Base-by-base conservation (phyloP, 2,113 vertebrate species). In the Mesitornis unicolor region DNA sequence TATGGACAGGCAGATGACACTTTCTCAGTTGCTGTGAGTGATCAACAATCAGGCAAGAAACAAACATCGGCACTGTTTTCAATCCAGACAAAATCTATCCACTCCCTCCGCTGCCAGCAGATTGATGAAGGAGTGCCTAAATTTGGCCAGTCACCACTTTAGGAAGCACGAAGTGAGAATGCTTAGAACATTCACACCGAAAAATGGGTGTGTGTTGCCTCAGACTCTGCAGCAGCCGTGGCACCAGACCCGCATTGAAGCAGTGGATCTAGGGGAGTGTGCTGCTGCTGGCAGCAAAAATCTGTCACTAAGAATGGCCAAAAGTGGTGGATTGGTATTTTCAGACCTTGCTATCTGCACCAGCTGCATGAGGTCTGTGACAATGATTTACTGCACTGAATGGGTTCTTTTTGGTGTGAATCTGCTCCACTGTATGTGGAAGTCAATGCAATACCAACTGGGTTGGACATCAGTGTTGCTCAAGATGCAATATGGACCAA, bases 391-490 rank as follows among this genome's bases (percentile, higher is more conserved):
- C 20, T 69, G n/a, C 31, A 42, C 28, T 14, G 28, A 16, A 14
- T 2, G 7, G n/a, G 16, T 29, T 42, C 25, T 85, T 45, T 35
- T 13, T 61, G 25, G 25, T 57, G 64, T 26, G 25, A 40, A 61
- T 45, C 11, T 36, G 25, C 63, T 35, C 21, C 13, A 2, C 12
- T 28, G 1, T 5, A 17, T 2, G 10, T 25, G 25, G 7, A 51
- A 79, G 43, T 24, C 18, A 53, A n/a, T n/a, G n/a, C n/a, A n/a
- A n/a, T n/a, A n/a, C 31, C 35, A 19, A 1, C 8, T 5, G 25
- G 28, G 25, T 4, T 29, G 29, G 33, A 63, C 1, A 3, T 33
- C 4, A 1, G 2, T 9, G 22, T 3, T 47, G 21, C 53, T 67
- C n/a, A 28, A 25, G 47, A 42, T 5, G 16, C 35, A 38, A 2